Base-by-base conservation (phyloP, 1,140 invertebrate species). In the Sycobia sp. region DNA sequence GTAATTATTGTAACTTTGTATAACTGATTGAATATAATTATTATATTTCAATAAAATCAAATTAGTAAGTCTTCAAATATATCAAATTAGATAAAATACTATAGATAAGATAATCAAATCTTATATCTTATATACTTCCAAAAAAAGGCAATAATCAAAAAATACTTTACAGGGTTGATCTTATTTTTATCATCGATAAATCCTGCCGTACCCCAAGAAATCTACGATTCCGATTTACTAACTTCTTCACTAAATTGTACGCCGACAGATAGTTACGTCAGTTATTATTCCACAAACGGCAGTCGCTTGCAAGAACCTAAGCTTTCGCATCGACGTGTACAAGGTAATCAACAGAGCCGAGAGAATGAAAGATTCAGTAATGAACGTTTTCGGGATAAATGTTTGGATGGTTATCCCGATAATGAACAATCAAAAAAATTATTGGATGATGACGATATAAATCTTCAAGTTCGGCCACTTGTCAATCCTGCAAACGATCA, bases 181-280 rank as follows among this genome's bases (percentile, higher is more conserved):
- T 14, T 55, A 22, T 49, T 62, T 22, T 1, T 56, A 10, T 27
- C 39, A 41, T 50, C 23, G 9, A 7, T 56, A 20, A 49, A 14
- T 18, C 44, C 18, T 4, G 27, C 18, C 14, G 29, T 18, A 4
- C 18, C 38, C n/a, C 43, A 56, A 50, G 43, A 50, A 29, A 25
- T 27, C 16, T 47, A 58, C 25, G 7, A 46, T 13, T 25, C 27
- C 7, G 54, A 51, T 22, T 36, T 22, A 36, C n/a, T n/a, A n/a
- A 41, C 58, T 43, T 25, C 66, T n/a, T 57, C 68, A 20, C 55
- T 62, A 32, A 75, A 78, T 64, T 75, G 72, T 32, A 69, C 72
- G 8, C 72, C 73, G 9, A 73, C 71, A 0, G 74, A 74, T 22
- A 71, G 62, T 43, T 69, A 70, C 1, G 68, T 70, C n/a, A 60